Conservation (phyloP, 2,797 vertebrate genomes). For the Ctenopoma multispine region DNA sequence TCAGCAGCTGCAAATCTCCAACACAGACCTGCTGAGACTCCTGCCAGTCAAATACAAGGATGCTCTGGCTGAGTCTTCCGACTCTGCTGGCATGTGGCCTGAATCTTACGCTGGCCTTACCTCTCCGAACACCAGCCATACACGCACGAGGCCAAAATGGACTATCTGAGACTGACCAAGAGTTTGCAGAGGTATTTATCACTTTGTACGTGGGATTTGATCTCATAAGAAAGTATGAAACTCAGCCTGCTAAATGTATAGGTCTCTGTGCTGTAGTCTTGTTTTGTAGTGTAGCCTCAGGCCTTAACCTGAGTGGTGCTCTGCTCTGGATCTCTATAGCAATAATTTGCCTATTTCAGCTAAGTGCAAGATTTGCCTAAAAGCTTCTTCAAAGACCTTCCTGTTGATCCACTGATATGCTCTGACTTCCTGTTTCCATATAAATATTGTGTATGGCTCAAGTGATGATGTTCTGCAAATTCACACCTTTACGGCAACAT, state of each 20-base stretch:
- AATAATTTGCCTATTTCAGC: background rate
- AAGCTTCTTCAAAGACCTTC: background rate
- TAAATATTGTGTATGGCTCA: background rate
- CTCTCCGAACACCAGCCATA: constrained; percentile 19
- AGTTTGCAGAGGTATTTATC: constrained; percentile 76
- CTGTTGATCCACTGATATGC: background rate
- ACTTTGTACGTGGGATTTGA: background rate
- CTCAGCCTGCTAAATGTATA: background rate
- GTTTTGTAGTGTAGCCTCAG: background rate
- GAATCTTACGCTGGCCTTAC: constrained; percentile 31
- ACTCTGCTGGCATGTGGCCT: constrained; percentile 30
- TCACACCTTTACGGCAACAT: background rate
- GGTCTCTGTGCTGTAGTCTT: background rate
- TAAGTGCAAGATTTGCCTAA: background rate
- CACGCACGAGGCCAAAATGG: background rate
- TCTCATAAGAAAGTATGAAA: background rate
- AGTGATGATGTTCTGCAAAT: background rate
- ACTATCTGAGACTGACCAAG: constrained; percentile 53
- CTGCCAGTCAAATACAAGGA: constrained; percentile 42
- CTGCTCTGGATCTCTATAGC: background rate
- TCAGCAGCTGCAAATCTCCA: constrained; percentile 15
- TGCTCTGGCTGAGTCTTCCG: constrained; percentile 63
- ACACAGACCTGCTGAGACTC: constrained; percentile 5
- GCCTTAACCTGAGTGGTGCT: background rate
- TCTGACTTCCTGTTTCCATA: background rate